Evolutionary conservation across 2,888 invertebrate species (phyloP).

Genomic region (Scaptodrosophila latifasciaeformis): DNA sequence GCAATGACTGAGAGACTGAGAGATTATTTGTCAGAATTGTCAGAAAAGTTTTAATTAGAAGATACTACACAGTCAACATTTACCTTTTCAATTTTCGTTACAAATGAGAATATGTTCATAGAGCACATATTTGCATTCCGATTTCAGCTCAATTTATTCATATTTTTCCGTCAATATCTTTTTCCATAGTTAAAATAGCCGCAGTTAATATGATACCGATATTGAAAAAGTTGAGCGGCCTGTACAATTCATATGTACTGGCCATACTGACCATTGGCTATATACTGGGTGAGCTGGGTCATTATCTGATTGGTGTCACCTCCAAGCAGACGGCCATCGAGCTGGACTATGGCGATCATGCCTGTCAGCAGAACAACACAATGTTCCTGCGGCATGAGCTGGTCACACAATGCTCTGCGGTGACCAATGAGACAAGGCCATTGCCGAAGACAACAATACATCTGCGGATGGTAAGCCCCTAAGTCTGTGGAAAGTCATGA

Average conservation of each 20-base stretch:
- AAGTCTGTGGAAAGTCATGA: conserved; percentile 85
- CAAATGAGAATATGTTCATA: conserved; percentile 8
- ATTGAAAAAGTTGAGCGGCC: conserved; percentile 78
- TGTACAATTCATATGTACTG: conserved; percentile 87
- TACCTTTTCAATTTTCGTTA: conserved; percentile 6
- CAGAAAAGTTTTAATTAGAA: conserved; percentile 34
- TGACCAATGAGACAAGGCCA: conserved; percentile 80
- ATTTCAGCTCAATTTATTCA: too few relatives aligned
- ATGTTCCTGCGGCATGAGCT: conserved; percentile 77
- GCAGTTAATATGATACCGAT: conserved; percentile 64
- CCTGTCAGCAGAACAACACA: conserved; percentile 85
- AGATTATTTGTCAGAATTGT: conserved; percentile 35
- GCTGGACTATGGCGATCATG: conserved; percentile 89
- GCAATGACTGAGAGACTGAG: conserved; percentile 20
- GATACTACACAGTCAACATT: conserved; percentile 6
- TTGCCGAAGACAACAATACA: conserved; percentile 79
- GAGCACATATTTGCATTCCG: too few relatives aligned
- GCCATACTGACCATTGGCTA: conserved; percentile 88
- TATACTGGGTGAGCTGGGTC: conserved; percentile 89
- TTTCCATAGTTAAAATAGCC: not conserved
- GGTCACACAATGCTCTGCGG: conserved; percentile 78
- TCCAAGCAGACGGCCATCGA: conserved; percentile 90
- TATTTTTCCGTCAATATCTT: too few relatives aligned
- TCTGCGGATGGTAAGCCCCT: conserved; percentile 77
- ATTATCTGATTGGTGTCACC: conserved; percentile 91